These are phyloP conservation scores for Montipora capitata DNA, from an alignment of 92 coral and sea anemone genomes.

Conservation along the genomic window DNA sequence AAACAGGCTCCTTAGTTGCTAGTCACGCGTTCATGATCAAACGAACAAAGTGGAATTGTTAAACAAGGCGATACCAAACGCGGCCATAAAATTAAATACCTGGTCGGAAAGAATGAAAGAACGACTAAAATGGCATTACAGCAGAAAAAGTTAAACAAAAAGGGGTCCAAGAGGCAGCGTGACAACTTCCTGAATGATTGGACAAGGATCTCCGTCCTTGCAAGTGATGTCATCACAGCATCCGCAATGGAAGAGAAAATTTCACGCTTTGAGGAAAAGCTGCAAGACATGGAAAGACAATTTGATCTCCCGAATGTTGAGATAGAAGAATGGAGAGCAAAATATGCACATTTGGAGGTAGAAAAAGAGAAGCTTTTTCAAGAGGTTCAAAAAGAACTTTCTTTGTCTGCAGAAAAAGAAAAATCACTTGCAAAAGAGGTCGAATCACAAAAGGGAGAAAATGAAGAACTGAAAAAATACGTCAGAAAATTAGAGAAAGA, in stretches of 20 bases:
- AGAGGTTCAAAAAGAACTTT: too few relatives aligned
- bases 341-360: slow-evolving; percentile 31
- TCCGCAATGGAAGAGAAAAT: slow-evolving; percentile 36
- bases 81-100: too few relatives aligned
- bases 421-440: too few relatives aligned
- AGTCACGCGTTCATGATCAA: too few relatives aligned
- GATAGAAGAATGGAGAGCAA: slow-evolving; percentile 21
- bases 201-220: slow-evolving; percentile 37
- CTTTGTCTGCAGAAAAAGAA: too few relatives aligned
- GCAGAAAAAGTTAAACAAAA: slow-evolving; percentile 30
- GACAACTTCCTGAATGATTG: slow-evolving; percentile 8
- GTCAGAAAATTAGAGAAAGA: too few relatives aligned
- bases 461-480: too few relatives aligned
- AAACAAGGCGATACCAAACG: too few relatives aligned
- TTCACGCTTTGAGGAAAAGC: slow-evolving; percentile 6
- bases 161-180: neutral
- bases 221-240: slow-evolving; percentile 52
- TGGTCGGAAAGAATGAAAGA: neutral
- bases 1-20: slow-evolving; percentile 8
- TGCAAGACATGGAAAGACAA: neutral
- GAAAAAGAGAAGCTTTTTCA: too few relatives aligned
- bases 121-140: neutral
- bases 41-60: too few relatives aligned
- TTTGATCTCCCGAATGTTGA: too few relatives aligned
- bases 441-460: too few relatives aligned